Percentiles rank a stretch among this genome's conserved stretches.
Conservation (phyloP, 2,113 vertebrate species). For the Cinclus cinclus region DNA sequence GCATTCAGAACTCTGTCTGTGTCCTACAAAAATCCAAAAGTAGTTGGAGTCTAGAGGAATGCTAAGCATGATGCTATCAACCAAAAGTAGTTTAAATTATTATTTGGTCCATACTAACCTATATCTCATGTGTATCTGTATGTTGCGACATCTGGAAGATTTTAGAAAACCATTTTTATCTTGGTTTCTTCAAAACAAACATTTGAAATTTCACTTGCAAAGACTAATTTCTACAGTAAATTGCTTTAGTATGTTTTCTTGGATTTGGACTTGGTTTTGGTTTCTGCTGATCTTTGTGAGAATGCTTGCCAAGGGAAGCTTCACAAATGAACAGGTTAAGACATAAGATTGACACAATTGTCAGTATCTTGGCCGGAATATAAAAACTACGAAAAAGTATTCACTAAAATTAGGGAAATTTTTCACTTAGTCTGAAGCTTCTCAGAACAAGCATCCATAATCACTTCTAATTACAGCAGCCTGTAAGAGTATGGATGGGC, state of each 20-base stretch:
- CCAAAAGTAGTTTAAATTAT: neutral
- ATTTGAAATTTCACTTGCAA: neutral
- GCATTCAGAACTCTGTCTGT: neutral
- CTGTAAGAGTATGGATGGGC: neutral
- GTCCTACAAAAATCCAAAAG: neutral
- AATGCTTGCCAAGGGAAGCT: neutral
- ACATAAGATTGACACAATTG: neutral
- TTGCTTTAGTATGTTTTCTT: neutral
- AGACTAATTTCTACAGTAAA: neutral
- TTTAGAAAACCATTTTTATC: neutral
- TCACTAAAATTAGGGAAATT: neutral
- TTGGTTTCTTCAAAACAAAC: neutral
- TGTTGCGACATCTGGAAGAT: neutral
- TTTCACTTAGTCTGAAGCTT: neutral
- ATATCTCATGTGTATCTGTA: neutral
- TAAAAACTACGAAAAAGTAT: neutral
- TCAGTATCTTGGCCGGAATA: neutral
- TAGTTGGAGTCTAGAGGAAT: neutral
- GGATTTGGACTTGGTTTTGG: neutral
- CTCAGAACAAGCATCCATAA: accelerated
- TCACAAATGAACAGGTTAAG: neutral
- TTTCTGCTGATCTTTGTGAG: neutral
- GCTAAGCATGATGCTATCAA: neutral
- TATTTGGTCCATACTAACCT: neutral
- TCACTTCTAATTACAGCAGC: neutral